These are phyloP conservation scores for Sycophaga agraensis DNA, from an alignment of 1,140 invertebrate genomes.

Conservation along the genomic window DNA sequence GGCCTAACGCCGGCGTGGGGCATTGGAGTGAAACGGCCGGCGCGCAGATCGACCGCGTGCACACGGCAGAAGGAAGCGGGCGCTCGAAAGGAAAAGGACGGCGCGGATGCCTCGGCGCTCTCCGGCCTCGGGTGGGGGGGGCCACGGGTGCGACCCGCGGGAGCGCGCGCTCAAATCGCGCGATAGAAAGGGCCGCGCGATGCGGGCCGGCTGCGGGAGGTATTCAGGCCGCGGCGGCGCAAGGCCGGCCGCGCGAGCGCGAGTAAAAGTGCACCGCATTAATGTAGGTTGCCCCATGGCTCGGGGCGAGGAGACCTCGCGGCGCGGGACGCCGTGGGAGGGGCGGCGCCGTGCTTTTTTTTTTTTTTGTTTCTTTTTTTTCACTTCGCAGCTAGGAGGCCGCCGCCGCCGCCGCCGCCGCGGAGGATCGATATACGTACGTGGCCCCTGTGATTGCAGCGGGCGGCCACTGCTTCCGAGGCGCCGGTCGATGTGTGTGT, in stretches of 20 bases:
- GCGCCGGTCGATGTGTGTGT: no score
- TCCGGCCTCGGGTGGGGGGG: background rate
- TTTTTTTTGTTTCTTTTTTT: no score
- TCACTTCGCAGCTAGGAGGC: no score
- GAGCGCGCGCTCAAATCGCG: background rate
- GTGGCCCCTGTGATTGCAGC: no score
- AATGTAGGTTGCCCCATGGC: slow-evolving; percentile 25
- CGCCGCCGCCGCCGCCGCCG: no score
- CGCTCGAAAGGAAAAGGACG: background rate
- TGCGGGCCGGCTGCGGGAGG: no score
- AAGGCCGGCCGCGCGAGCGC: slow-evolving; percentile 9
- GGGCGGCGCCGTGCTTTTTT: no score
- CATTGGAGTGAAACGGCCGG: background rate
- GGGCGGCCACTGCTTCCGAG: no score
- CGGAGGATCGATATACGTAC: no score
- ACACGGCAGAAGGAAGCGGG: background rate
- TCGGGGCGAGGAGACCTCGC: slow-evolving; percentile 21
- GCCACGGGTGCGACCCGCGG: background rate
- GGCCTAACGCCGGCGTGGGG: background rate
- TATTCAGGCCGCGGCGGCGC: slow-evolving; percentile 24
- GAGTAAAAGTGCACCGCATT: slow-evolving; percentile 25
- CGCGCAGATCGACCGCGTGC: background rate
- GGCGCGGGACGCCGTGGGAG: slow-evolving; percentile 9
- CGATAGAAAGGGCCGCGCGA: slow-evolving; percentile 5
- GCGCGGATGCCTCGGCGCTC: background rate